Evolutionary conservation across 2,888 invertebrate species (phyloP), one percentile per base, ranked within the genome.

Genomic region (Drosophila nigricruria): DNA sequence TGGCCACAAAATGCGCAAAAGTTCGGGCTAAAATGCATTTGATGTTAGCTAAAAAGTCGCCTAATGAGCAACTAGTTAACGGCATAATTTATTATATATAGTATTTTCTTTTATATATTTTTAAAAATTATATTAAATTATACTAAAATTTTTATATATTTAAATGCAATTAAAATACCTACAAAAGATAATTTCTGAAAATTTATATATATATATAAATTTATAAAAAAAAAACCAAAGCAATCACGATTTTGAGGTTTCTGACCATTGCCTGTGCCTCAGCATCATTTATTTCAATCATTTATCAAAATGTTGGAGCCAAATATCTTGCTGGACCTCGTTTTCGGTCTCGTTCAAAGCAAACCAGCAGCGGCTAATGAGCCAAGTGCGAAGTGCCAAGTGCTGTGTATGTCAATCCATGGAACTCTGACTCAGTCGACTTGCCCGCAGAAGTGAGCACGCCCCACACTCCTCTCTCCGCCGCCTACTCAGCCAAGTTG

Each of bases 251-350:
- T 68, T 69, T 68, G 57, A 12, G 60, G 63, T 42, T 54, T 57
- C 80, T 67, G 66, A 65, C 43, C 76, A 62, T 52, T 42, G 18
- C 47, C 63, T 45, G 60, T 40, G 60, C 40, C 64, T 40, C 38
- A 50, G 43, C 70, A 81, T 80, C 79, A 76, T 79, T 81, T 66
- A 81, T 81, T 74, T 89, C 64, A 81, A 84, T 89, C 84, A 85
- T 89, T 88, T 84, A 89, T 84, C 84, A 89, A 81, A 88, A 73
- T 53, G 47, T 42, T 65, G 20, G 18, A 23, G 49, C 54, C 20
- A 34, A 53, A 77, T 67, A 65, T 64, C 54, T 64, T 30, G 32
- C 45, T 63, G 47, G 42, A 38, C 27, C 40, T 40, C 18, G 64
- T 58, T 36, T 65, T 70, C 73, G n/a, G 34, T 12, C 52, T 23